These are phyloP conservation scores for Elanus axillaris DNA, from an alignment of 2,113 vertebrate genomes.

Conservation along the genomic window DNA sequence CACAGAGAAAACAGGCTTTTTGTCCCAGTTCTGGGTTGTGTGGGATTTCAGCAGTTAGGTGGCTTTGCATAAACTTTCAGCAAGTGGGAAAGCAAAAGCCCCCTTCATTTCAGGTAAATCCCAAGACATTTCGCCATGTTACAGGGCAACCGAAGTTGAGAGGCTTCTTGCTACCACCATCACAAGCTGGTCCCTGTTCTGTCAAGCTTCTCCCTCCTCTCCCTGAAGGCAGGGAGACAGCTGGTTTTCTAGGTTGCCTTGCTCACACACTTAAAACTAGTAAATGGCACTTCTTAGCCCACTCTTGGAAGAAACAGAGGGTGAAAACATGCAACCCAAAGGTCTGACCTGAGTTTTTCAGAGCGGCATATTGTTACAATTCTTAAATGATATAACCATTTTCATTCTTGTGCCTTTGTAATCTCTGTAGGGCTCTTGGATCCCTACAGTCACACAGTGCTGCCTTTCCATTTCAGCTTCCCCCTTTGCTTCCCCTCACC, in stretches of 20 bases:
- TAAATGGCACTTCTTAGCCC: background rate
- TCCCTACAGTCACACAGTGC: background rate
- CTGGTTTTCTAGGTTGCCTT: background rate
- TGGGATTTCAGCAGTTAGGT: background rate
- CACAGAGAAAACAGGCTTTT: background rate
- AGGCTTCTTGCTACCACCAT: fast-evolving
- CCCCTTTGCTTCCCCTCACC: background rate
- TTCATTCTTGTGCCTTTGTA: background rate
- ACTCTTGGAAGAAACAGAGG: background rate
- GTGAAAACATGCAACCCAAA: background rate
- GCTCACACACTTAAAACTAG: background rate
- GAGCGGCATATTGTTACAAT: fast-evolving
- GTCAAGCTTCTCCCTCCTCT: background rate
- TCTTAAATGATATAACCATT: fast-evolving
- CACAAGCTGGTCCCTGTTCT: background rate
- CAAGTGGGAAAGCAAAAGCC: background rate
- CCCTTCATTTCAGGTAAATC: background rate
- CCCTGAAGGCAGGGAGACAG: background rate
- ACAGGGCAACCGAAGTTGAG: background rate
- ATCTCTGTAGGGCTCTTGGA: background rate
- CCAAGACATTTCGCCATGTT: background rate
- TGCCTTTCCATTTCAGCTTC: background rate
- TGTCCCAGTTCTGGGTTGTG: background rate
- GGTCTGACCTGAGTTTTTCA: background rate
- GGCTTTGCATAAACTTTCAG: background rate